phyloP scores from a whole-genome alignment of 2,888 invertebrate genomes.

The Sinohyriopsis cumingii region DNA sequence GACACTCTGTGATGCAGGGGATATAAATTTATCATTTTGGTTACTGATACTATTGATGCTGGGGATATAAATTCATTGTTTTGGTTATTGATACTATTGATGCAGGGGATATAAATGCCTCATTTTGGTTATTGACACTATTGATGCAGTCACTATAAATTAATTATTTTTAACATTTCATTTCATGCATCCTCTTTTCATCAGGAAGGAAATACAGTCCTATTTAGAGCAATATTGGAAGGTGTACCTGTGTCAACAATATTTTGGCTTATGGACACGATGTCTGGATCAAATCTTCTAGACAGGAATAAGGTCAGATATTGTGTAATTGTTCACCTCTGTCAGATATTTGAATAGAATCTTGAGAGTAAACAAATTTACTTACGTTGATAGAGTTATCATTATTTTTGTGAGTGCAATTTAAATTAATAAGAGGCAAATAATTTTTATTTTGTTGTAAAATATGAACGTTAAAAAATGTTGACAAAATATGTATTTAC shows the following conservation, averaged over 20 bases:
- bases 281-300: constrained; percentile 41
- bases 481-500: too few relatives aligned
- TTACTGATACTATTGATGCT: neutral
- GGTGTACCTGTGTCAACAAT: constrained; percentile 47
- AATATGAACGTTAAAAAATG: too few relatives aligned
- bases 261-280: constrained; percentile 49
- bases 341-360: too few relatives aligned
- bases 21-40: neutral
- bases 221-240: constrained; percentile 55
- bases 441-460: too few relatives aligned
- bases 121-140: neutral
- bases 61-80: too few relatives aligned
- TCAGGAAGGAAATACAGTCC: constrained; percentile 59
- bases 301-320: constrained; percentile 50
- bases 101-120: too few relatives aligned
- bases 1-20: neutral
- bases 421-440: too few relatives aligned
- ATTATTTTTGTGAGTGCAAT: too few relatives aligned
- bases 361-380: too few relatives aligned
- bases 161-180: neutral
- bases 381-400: too few relatives aligned
- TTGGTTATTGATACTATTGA: neutral
- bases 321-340: too few relatives aligned
- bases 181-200: neutral
- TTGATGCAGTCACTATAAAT: neutral